Evolutionary conservation across 2,797 vertebrate genomes (phyloP).

Genomic region (Pyrocephalus nanus): DNA sequence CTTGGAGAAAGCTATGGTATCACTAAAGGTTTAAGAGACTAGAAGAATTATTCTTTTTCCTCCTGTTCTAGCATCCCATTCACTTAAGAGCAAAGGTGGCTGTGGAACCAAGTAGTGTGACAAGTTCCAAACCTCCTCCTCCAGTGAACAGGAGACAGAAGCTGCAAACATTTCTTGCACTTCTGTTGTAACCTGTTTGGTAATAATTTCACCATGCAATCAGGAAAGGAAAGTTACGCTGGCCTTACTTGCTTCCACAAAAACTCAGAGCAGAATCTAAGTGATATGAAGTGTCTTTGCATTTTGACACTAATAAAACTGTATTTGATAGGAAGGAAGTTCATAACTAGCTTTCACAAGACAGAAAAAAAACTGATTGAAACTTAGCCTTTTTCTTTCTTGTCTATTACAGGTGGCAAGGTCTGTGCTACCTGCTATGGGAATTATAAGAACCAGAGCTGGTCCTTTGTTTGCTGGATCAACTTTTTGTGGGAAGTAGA

Average conservation of each 20-base stretch:
- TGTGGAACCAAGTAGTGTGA: not conserved
- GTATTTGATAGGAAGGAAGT: not conserved
- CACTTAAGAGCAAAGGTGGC: not conserved
- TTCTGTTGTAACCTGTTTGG: not conserved
- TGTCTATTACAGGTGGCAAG: not conserved
- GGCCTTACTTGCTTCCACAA: not conserved
- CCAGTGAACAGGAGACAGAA: not conserved
- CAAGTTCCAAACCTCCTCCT: not conserved
- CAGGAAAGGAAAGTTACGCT: not conserved
- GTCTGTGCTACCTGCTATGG: not conserved
- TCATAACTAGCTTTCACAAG: not conserved
- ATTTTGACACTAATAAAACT: not conserved
- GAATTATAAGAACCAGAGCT: not conserved
- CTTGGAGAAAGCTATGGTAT: not conserved
- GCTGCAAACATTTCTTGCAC: not conserved
- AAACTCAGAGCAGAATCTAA: not conserved
- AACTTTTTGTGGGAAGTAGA: not conserved
- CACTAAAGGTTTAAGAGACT: not conserved
- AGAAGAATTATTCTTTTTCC: not conserved
- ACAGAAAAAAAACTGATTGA: not conserved
- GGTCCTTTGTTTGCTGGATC: not conserved
- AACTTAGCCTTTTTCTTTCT: not conserved
- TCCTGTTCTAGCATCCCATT: not conserved
- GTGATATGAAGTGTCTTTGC: not conserved
- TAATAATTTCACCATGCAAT: not conserved